These are phyloP conservation scores for Drosophila lacteicornis DNA, from an alignment of 1,140 invertebrate genomes.

Conservation along the genomic window DNA sequence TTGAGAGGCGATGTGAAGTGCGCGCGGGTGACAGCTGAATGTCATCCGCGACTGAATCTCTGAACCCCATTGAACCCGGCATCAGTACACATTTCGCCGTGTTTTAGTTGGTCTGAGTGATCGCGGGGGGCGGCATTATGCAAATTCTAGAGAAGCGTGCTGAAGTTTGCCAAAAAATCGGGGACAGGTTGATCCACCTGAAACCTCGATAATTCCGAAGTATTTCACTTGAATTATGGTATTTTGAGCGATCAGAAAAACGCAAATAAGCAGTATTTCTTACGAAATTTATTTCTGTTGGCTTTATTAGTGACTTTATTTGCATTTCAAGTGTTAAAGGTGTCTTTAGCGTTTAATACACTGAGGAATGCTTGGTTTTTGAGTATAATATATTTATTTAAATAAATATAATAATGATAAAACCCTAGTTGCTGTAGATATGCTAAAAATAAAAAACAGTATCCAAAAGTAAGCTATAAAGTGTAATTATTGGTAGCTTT, in stretches of 20 bases:
- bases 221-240: slow-evolving; percentile 26
- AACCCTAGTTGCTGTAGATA: too few species aligned
- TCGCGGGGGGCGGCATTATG: slow-evolving; percentile 13
- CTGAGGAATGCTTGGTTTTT: not conserved
- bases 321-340: slow-evolving; percentile 6
- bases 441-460: too few species aligned
- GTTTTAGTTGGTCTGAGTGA: slow-evolving; percentile 19
- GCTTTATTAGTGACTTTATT: slow-evolving; percentile 4
- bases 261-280: slow-evolving; percentile 5
- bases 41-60: slow-evolving; percentile 31
- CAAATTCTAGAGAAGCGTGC: slow-evolving; percentile 32
- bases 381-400: too few species aligned
- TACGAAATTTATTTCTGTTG: slow-evolving; percentile 1
- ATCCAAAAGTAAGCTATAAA: too few species aligned
- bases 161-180: slow-evolving; percentile 30
- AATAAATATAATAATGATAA: too few species aligned
- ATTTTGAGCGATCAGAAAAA: slow-evolving; percentile 13
- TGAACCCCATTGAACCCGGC: slow-evolving; percentile 59
- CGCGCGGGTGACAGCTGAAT: slow-evolving; percentile 66
- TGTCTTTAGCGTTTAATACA: not conserved
- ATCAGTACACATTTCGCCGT: slow-evolving; percentile 17
- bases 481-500: too few species aligned
- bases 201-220: slow-evolving; percentile 11
- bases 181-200: slow-evolving; percentile 25
- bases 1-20: slow-evolving; percentile 31